Base-by-base conservation (phyloP, 1,140 invertebrate genomes). In the Neotoxoptera formosana region DNA sequence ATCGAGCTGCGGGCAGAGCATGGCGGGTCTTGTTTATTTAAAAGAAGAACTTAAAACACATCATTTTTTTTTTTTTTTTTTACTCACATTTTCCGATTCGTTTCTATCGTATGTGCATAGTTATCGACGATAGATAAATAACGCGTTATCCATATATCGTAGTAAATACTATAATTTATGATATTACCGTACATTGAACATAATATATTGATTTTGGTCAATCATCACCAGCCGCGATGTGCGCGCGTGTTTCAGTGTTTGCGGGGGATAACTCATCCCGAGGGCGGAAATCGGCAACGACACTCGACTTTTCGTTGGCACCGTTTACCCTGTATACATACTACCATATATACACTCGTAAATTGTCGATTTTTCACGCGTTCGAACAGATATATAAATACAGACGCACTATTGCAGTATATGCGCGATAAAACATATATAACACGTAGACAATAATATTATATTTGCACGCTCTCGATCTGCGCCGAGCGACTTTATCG, bases 281-380 rank as follows among this genome's bases (percentile, higher is more conserved):
- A 17, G 60, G 60, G 60, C 60, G 60, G 30, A 76, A n/a, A 76
- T n/a, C 30, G 51, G 60, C 60, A 76, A 76, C 60, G 60, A 76
- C 60, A 76, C 60, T 76, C n/a, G n/a, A 76, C 60, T 76, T 76
- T 76, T 76, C n/a, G 60, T 76, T 76, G 60, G 60, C 60, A 76
- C 60, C 60, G 60, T 76, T 76, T 34, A 76, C 17, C 60, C n/a
- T n/a, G 30, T 76, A n/a, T 3, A 6, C 4, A 67, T 41, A n/a
- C n/a, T n/a, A n/a, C n/a, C 56, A 60, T 67, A n/a, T 11, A 14
- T n/a, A n/a, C 60, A 76, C 60, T 76, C 60, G 60, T 76, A n/a
- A 76, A 76, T 76, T n/a, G 60, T 76, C 60, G 60, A 34, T 76
- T 76, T 76, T 76, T 76, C 60, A 6, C 9, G 60, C 3, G n/a